phyloP scores from a whole-genome alignment of 53 echinoderm and acorn worm species.

The Stichopus horrens region DNA sequence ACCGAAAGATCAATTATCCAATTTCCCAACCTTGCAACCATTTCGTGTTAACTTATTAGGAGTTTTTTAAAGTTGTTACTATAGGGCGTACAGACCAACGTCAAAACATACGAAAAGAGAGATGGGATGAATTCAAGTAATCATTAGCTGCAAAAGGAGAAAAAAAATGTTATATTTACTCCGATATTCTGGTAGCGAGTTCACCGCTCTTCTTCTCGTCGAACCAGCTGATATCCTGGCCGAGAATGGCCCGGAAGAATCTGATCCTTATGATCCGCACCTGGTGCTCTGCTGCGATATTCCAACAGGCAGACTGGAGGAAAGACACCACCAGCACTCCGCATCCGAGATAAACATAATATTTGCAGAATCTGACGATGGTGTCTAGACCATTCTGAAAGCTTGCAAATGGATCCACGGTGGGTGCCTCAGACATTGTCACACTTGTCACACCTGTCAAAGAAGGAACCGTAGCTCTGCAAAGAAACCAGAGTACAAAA shows the following conservation, averaged over 20 bases:
- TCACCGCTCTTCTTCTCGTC: constrained; percentile 84
- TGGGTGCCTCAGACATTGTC: background rate
- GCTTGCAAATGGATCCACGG: background rate
- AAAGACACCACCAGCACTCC: constrained; percentile 66
- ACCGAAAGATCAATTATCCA: too few species aligned
- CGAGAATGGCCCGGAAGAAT: constrained; percentile 77
- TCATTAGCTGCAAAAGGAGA: too few species aligned
- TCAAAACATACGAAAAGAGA: too few species aligned
- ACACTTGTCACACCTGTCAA: too few species aligned
- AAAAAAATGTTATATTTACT: constrained; percentile 58
- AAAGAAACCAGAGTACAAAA: too few species aligned
- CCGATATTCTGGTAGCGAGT: constrained; percentile 84
- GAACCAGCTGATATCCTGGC: constrained; percentile 95
- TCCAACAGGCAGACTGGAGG: constrained; percentile 69
- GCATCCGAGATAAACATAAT: constrained; percentile 71
- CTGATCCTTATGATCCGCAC: constrained; percentile 59
- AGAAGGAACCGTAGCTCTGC: too few species aligned
- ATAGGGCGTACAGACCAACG: too few species aligned
- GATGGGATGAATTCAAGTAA: too few species aligned
- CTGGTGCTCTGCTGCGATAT: constrained; percentile 78
- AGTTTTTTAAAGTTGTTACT: too few species aligned
- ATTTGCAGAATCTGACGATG: constrained; percentile 62
- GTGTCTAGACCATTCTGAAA: constrained; percentile 1
- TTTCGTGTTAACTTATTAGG: too few species aligned
- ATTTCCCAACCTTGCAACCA: too few species aligned